Evolutionary conservation across 2,797 vertebrate species (phyloP).

Genomic region (Spea hammondii): DNA sequence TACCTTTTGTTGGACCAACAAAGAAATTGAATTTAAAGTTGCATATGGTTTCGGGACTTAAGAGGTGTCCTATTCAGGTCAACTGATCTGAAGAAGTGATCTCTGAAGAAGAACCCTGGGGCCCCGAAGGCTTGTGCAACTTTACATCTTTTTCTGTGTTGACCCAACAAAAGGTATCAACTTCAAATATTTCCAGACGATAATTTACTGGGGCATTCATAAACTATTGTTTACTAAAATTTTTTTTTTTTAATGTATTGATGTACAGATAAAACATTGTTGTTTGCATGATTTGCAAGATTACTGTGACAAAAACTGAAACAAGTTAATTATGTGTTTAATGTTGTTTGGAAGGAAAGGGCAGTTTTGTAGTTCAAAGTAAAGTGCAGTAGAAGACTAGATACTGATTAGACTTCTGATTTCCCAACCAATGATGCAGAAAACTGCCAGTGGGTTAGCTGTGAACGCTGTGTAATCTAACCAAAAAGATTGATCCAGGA

Average conservation of each 20-base stretch:
- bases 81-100: too few species aligned
- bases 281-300: conserved; percentile 25
- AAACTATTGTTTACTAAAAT: not conserved
- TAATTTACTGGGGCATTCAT: too few species aligned
- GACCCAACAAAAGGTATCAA: too few species aligned
- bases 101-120: too few species aligned
- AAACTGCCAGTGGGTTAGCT: conserved; percentile 63
- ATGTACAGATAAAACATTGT: not conserved
- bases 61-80: too few species aligned
- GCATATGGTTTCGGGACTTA: too few species aligned
- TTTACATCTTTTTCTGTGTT: too few species aligned
- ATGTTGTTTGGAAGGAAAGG: conserved; percentile 52
- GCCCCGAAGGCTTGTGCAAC: too few species aligned
- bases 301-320: conserved; percentile 16
- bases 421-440: conserved; percentile 58
- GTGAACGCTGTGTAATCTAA: conserved; percentile 71
- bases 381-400: conserved; percentile 57
- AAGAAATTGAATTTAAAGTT: too few species aligned
- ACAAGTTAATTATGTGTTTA: conserved; percentile 35
- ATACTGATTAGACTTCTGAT: conserved; percentile 62
- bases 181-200: too few species aligned
- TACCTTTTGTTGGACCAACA: too few species aligned
- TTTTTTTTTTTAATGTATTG: not conserved
- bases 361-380: conserved; percentile 61
- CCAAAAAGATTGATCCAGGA: conserved; percentile 74